Evolutionary conservation across 2,797 vertebrate genomes (phyloP).

Genomic region (Pagetopsis macropterus): DNA sequence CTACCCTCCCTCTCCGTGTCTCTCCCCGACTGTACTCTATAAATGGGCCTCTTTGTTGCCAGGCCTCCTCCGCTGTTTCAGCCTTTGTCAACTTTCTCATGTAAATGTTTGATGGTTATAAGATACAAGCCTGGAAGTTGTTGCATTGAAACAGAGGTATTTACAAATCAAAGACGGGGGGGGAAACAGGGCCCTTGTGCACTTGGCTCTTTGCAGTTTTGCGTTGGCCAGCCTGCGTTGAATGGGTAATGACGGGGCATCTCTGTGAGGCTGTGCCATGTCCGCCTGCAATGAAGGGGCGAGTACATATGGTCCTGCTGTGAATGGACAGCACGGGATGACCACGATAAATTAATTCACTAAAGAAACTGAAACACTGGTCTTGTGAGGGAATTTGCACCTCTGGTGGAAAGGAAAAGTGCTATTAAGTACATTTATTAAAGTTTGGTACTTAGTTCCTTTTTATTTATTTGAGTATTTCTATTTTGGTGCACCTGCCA

Average conservation of each 20-base stretch:
- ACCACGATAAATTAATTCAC: conserved; percentile 30
- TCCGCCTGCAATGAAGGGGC: conserved; percentile 56
- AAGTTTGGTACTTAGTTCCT: not conserved
- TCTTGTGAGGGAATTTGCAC: not conserved
- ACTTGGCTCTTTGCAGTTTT: conserved; percentile 48
- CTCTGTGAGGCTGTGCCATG: conserved; percentile 75
- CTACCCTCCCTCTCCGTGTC: conserved; percentile 63
- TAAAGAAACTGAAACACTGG: conserved; percentile 11
- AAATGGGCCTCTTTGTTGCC: conserved; percentile 83
- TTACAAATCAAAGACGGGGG: conserved; percentile 66
- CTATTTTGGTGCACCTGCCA: too few relatives aligned
- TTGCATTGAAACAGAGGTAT: conserved; percentile 60
- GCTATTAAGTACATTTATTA: not conserved
- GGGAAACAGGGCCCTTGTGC: conserved; percentile 34
- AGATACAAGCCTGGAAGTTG: conserved; percentile 79
- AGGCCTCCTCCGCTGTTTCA: conserved; percentile 77
- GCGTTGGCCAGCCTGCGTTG: conserved; percentile 56
- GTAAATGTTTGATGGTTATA: conserved; percentile 76
- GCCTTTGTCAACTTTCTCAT: conserved; percentile 84
- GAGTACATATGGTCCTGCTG: conserved; percentile 48
- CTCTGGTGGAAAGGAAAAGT: not conserved
- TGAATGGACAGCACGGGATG: conserved; percentile 40
- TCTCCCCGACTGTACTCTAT: conserved; percentile 70
- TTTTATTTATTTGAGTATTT: not conserved
- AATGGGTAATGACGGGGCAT: conserved; percentile 62